Evolutionary conservation across 2,113 vertebrate species (phyloP).

Genomic region (Tympanuchus pallidicinctus): DNA sequence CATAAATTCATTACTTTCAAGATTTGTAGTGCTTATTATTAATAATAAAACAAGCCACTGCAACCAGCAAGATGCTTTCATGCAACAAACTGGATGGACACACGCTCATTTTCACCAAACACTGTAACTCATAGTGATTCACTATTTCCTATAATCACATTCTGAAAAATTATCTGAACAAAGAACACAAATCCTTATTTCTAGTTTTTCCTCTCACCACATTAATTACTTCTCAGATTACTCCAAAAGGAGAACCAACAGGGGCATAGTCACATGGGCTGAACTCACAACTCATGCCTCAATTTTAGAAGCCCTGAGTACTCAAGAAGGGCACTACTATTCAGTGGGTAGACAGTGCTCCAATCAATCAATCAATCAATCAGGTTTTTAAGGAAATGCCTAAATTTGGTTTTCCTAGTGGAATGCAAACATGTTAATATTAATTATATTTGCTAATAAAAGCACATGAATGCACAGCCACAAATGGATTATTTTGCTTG

Average conservation of each 20-base stretch:
- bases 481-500: neutral
- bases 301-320: neutral
- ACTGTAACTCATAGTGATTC: neutral
- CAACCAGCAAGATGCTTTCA: neutral
- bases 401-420: neutral
- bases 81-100: neutral
- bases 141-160: neutral
- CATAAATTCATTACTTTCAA: neutral
- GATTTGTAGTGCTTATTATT: neutral
- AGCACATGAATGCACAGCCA: neutral
- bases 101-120: neutral
- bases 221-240: neutral
- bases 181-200: neutral
- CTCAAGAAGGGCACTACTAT: neutral
- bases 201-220: neutral
- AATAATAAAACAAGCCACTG: neutral
- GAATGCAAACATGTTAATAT: neutral
- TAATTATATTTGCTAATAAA: neutral
- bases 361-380: neutral
- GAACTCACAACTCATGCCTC: neutral
- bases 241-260: neutral
- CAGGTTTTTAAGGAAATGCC: neutral
- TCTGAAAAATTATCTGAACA: neutral
- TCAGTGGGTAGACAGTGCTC: no score
- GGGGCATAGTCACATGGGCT: no score